Percentiles rank a stretch among this genome's conserved stretches.
Evolutionary conservation across 2,113 vertebrate genomes (phyloP).

Genomic region (Corvus cornix): DNA sequence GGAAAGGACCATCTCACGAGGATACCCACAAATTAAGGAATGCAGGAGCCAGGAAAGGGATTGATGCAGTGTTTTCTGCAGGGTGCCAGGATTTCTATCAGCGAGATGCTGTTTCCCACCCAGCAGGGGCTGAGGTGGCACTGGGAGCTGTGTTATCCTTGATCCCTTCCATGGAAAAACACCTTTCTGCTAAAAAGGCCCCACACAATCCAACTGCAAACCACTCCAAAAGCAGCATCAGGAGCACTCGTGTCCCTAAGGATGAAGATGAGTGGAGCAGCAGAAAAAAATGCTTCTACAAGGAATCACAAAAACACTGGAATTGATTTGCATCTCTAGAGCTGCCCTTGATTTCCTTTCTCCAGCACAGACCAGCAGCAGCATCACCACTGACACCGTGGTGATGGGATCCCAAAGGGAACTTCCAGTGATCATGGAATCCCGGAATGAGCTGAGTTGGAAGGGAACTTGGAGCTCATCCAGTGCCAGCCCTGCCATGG

Average conservation of each 20-base stretch:
- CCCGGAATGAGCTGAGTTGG: neutral
- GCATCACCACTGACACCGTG: fast-evolving
- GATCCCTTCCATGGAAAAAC: neutral
- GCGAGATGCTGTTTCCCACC: neutral
- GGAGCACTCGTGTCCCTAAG: fast-evolving
- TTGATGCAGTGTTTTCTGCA: neutral
- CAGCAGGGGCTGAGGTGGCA: neutral
- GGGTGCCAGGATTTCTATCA: neutral
- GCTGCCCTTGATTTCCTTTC: neutral
- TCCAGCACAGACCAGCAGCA: neutral
- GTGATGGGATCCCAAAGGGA: neutral
- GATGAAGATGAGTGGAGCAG: too few species aligned
- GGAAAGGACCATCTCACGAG: neutral
- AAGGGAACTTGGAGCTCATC: neutral
- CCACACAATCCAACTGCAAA: fast-evolving
- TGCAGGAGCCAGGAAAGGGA: neutral
- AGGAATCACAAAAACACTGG: neutral
- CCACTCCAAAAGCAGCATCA: fast-evolving
- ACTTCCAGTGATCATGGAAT: neutral
- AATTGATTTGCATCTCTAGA: neutral
- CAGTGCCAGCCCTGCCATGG: neutral
- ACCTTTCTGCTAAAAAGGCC: neutral
- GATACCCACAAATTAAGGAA: fast-evolving
- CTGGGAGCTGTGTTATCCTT: neutral
- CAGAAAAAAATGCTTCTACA: neutral